A percentile compares a stretch with the other conserved stretches of the same genome.
phyloP scores from a whole-genome alignment of 2,888 invertebrate genomes.

The Priapulus caudatus region DNA sequence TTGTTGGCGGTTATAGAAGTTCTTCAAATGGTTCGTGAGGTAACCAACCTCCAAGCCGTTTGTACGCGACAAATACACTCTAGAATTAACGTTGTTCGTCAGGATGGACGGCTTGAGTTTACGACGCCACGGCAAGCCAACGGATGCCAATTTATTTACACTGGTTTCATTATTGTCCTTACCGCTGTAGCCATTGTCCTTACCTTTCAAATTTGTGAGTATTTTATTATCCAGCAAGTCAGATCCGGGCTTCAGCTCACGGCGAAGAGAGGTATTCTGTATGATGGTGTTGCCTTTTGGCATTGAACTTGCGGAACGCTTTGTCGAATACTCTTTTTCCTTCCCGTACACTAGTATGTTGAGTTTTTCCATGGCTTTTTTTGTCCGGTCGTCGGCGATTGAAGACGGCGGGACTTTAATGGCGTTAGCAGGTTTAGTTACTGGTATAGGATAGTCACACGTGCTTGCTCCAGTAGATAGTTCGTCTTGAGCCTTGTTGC shows the following conservation, averaged over 20 bases:
- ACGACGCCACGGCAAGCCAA: no score
- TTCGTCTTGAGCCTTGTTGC: no score
- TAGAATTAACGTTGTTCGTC: not conserved
- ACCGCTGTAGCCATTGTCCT: not conserved
- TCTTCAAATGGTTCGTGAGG: not conserved
- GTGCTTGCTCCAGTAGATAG: no score
- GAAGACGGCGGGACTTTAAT: no score
- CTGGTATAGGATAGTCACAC: no score
- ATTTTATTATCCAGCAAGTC: not conserved
- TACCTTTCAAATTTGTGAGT: not conserved
- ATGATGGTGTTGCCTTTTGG: not conserved
- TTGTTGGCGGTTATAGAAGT: not conserved
- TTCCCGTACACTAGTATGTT: not conserved
- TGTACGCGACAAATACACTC: not conserved
- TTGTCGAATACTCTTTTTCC: not conserved
- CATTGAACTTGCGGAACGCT: no score
- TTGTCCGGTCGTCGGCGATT: no score
- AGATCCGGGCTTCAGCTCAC: not conserved
- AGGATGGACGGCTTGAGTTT: not conserved
- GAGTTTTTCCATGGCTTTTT: constrained; percentile 1
- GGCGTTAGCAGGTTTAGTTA: no score
- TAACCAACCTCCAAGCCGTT: not conserved
- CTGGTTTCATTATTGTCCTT: not conserved
- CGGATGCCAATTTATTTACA: no score
- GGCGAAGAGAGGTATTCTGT: no score